phyloP scores from a whole-genome alignment of 2,888 invertebrate genomes.

The Pyrochroa serraticornis region DNA sequence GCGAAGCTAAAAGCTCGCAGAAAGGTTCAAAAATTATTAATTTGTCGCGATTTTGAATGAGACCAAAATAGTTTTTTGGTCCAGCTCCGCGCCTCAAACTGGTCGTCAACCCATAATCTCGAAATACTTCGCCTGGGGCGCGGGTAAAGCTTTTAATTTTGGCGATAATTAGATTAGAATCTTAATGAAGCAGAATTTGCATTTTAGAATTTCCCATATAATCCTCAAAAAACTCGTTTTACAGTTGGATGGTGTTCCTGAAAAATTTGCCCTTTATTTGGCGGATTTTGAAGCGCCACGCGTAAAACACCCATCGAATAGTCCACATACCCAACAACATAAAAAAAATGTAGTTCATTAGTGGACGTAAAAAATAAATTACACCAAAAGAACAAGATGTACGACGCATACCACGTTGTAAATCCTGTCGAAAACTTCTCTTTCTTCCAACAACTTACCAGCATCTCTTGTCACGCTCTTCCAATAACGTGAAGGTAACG shows the following conservation, averaged over 20 bases:
- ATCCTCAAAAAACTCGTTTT: slow-evolving; percentile 3
- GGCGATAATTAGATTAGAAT: slow-evolving; percentile 4
- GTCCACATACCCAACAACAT: slow-evolving; percentile 4
- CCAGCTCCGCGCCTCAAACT: too few relatives aligned
- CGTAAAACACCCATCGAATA: slow-evolving; percentile 1
- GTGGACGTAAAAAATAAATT: slow-evolving; percentile 13
- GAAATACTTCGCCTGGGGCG: background rate
- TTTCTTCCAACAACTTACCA: background rate
- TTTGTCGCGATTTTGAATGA: too few relatives aligned
- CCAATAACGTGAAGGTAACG: slow-evolving; percentile 1
- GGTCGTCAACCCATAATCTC: background rate
- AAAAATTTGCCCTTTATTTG: background rate
- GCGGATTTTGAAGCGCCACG: too few relatives aligned
- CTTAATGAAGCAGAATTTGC: background rate
- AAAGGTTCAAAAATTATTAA: too few relatives aligned
- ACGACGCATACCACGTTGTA: background rate
- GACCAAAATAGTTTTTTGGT: too few relatives aligned
- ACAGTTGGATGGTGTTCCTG: background rate
- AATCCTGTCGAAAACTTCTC: slow-evolving; percentile 1
- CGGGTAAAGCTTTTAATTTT: background rate
- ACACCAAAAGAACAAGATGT: slow-evolving; percentile 16
- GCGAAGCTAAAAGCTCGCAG: too few relatives aligned
- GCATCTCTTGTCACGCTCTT: background rate
- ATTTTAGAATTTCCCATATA: background rate
- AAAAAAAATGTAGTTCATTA: slow-evolving; percentile 12